phyloP scores from a whole-genome alignment of 2,113 vertebrate species.

The Pogona vitticeps region DNA sequence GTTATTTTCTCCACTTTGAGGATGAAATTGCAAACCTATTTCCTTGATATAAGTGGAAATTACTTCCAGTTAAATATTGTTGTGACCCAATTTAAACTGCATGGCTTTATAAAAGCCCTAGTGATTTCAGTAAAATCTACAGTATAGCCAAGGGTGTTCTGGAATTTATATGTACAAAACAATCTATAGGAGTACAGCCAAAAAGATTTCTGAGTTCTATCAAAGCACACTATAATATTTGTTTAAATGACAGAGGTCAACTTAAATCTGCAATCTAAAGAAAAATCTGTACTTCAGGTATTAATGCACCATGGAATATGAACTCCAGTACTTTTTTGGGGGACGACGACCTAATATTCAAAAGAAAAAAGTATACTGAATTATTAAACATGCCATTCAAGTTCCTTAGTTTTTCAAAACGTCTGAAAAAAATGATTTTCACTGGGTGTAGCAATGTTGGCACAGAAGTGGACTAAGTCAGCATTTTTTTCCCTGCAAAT shows the following conservation, averaged over 20 bases:
- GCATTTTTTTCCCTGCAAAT: neutral
- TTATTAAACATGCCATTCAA: conserved; percentile 9
- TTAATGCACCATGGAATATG: neutral
- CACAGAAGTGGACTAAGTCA: conserved; percentile 16
- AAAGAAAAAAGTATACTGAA: neutral
- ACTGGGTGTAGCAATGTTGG: conserved; percentile 22
- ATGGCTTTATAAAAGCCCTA: neutral
- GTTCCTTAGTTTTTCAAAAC: conserved; percentile 7
- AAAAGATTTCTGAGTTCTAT: neutral
- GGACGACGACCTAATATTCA: neutral
- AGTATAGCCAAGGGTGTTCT: neutral
- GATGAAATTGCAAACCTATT: neutral
- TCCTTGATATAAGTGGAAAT: neutral
- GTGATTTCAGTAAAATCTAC: neutral
- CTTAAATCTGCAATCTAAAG: neutral
- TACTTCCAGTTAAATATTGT: neutral
- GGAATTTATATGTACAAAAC: neutral
- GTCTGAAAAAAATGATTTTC: conserved; percentile 27
- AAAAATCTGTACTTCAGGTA: neutral
- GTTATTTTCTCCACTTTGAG: neutral
- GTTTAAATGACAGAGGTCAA: neutral
- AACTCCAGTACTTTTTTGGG: neutral
- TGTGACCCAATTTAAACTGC: neutral
- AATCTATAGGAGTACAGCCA: neutral
- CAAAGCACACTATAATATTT: neutral